phyloP scores from a whole-genome alignment of 2,888 invertebrate genomes.

The Kuschelorhynchus macadamiae region DNA sequence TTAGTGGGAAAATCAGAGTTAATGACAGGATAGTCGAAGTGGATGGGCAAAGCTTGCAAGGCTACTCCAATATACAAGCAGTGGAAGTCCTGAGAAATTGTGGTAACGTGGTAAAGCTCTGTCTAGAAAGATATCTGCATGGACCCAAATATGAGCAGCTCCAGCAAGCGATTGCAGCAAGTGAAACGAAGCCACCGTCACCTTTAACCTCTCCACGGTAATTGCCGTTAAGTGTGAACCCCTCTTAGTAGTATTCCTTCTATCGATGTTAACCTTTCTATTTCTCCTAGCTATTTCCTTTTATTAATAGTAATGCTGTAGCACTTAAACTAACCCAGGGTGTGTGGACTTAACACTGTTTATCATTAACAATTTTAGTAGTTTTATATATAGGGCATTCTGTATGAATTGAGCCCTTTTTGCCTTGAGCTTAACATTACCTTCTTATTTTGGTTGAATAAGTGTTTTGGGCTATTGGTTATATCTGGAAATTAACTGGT shows the following conservation, averaged over 20 bases:
- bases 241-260: constrained; percentile 57
- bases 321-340: constrained; percentile 58
- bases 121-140: constrained; percentile 90
- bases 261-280: constrained; percentile 55
- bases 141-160: constrained; percentile 92
- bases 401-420: neutral
- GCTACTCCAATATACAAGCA: constrained; percentile 97
- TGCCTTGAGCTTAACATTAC: neutral
- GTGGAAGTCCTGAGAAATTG: constrained; percentile 97
- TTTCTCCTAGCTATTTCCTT: constrained; percentile 37
- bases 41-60: constrained; percentile 94
- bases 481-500: neutral
- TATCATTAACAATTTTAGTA: constrained; percentile 53
- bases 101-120: constrained; percentile 89
- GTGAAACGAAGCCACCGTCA: constrained; percentile 76
- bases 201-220: constrained; percentile 73
- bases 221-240: constrained; percentile 60
- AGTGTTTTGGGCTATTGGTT: neutral
- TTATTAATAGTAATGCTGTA: constrained; percentile 54
- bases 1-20: constrained; percentile 93
- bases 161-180: constrained; percentile 89
- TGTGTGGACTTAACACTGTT: constrained; percentile 56
- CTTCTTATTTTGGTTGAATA: neutral
- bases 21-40: constrained; percentile 99
- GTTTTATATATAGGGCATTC: constrained; percentile 58